These are phyloP conservation scores for Emberiza fucata DNA, from an alignment of 2,113 vertebrate genomes.

Conservation along the genomic window DNA sequence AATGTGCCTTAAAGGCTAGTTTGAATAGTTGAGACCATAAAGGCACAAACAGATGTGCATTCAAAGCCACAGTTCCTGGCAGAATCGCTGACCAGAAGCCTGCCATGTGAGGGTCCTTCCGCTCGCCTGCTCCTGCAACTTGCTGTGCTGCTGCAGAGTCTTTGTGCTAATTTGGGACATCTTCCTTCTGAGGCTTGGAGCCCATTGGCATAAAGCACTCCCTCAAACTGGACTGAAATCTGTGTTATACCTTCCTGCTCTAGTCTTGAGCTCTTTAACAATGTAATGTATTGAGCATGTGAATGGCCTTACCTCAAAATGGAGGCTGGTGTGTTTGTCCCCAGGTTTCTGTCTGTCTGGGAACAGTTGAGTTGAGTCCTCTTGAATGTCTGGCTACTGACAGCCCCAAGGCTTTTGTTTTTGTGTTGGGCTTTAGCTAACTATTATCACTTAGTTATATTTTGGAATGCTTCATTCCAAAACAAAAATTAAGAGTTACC, in stretches of 20 bases:
- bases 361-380: neutral
- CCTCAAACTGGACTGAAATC: neutral
- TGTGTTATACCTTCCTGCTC: neutral
- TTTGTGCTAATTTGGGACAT: neutral
- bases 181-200: neutral
- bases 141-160: neutral
- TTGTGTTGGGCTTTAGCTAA: neutral
- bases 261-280: neutral
- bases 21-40: neutral
- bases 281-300: neutral
- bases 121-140: neutral
- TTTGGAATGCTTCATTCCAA: neutral
- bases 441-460: neutral
- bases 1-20: neutral
- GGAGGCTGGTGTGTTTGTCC: neutral
- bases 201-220: neutral
- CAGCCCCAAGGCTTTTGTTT: neutral
- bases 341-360: neutral
- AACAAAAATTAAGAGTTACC: neutral
- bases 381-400: neutral
- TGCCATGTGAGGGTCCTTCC: neutral
- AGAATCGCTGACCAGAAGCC: neutral
- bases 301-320: neutral
- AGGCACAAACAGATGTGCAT: neutral
- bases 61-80: neutral